phyloP scores from a whole-genome alignment of 1,140 invertebrate genomes.

The Reticulitermes speratus region DNA sequence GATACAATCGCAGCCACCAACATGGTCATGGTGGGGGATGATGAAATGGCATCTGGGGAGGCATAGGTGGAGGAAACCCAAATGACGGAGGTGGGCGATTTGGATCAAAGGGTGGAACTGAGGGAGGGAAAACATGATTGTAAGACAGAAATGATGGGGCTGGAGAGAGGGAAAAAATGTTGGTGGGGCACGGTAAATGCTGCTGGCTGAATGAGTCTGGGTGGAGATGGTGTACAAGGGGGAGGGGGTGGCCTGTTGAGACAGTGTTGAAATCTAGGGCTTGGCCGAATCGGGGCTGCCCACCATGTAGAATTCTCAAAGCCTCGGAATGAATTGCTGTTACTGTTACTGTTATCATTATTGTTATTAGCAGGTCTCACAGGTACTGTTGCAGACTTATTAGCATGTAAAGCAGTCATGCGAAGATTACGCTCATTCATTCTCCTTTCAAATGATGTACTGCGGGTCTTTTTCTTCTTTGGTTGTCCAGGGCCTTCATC shows the following conservation, averaged over 20 bases:
- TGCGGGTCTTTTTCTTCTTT: not conserved
- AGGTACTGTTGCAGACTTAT: not conserved
- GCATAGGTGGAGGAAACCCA: not conserved
- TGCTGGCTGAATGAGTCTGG: not conserved
- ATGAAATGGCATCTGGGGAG: not conserved
- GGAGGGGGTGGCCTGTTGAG: not conserved
- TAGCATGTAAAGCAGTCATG: constrained; percentile 9
- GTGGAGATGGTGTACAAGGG: not conserved
- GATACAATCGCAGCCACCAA: not conserved
- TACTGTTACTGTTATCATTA: not conserved
- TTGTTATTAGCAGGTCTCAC: not conserved
- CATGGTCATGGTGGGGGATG: not conserved
- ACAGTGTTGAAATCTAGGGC: not conserved
- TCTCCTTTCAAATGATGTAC: constrained; percentile 9
- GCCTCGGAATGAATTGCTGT: not conserved
- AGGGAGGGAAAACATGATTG: not conserved
- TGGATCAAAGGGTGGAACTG: not conserved
- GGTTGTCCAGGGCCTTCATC: not conserved
- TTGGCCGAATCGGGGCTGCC: not conserved
- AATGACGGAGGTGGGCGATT: not conserved
- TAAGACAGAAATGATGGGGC: not conserved
- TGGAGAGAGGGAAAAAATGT: not conserved
- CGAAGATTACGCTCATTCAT: constrained; percentile 24
- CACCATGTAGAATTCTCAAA: not conserved
- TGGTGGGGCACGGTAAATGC: not conserved